phyloP scores from a whole-genome alignment of 2,113 vertebrate species.

The Actenoides hombroni region DNA sequence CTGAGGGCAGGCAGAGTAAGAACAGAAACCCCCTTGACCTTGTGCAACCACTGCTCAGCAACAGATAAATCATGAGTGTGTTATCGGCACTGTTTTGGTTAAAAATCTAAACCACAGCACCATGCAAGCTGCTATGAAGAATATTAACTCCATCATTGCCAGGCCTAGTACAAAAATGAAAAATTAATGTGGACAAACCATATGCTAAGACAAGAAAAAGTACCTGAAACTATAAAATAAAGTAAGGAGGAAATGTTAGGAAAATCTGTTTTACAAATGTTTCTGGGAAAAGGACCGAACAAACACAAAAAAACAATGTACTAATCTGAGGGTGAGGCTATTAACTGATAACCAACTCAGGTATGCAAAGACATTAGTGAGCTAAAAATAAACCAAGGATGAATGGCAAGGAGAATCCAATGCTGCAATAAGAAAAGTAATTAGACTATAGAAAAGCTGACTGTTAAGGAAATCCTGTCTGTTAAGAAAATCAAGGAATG shows the following conservation, averaged over 20 bases:
- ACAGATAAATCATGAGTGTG: background rate
- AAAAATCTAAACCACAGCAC: background rate
- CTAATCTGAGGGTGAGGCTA: background rate
- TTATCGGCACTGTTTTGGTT: background rate
- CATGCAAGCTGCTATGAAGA: rapidly evolving
- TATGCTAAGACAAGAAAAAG: background rate
- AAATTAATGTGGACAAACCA: background rate
- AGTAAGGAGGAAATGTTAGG: background rate
- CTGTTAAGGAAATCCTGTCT: background rate
- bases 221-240: background rate
- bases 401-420: background rate
- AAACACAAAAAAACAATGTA: background rate
- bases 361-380: background rate
- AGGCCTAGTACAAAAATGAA: background rate
- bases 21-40: background rate
- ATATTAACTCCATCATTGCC: background rate
- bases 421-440: background rate
- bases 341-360: background rate
- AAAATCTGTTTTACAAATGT: background rate
- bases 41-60: background rate
- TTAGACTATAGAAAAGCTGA: background rate
- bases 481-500: background rate
- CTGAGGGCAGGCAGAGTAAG: background rate
- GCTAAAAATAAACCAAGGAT: background rate
- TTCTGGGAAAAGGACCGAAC: background rate